Percentiles rank a stretch among this genome's conserved stretches.
phyloP scores from a whole-genome alignment of 2,113 vertebrate genomes.

The Anarhynchus alexandrinus region DNA sequence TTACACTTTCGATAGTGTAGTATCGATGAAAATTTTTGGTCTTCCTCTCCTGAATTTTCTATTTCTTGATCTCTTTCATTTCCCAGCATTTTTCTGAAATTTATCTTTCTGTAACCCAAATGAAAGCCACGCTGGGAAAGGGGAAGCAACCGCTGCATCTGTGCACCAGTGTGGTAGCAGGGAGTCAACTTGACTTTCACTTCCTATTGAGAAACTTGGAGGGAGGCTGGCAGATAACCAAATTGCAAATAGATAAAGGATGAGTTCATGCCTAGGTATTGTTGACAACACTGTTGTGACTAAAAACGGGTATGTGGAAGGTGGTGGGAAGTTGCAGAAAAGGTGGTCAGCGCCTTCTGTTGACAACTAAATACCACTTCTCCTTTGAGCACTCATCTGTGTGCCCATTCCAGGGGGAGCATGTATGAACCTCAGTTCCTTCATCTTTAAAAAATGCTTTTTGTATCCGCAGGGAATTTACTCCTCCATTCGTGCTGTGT shows the following conservation, averaged over 20 bases:
- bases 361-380: not conserved
- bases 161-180: not conserved
- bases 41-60: not conserved
- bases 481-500: not conserved
- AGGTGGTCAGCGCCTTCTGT: not conserved
- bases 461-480: not conserved
- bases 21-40: not conserved
- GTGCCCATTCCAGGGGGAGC: fast-evolving
- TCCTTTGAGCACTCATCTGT: not conserved
- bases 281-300: not conserved
- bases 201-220: not conserved
- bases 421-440: not conserved
- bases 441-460: not conserved
- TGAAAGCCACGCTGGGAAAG: conserved; percentile 1
- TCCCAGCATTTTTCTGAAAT: not conserved
- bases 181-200: conserved; percentile 13
- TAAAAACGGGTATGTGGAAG: not conserved
- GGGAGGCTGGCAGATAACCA: not conserved
- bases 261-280: not conserved
- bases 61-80: not conserved
- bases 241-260: not conserved
- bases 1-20: not conserved
- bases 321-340: not conserved
- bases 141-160: not conserved
- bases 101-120: not conserved